Evolutionary conservation across 2,888 invertebrate genomes (phyloP).

Genomic region (Miltochrista miniata): DNA sequence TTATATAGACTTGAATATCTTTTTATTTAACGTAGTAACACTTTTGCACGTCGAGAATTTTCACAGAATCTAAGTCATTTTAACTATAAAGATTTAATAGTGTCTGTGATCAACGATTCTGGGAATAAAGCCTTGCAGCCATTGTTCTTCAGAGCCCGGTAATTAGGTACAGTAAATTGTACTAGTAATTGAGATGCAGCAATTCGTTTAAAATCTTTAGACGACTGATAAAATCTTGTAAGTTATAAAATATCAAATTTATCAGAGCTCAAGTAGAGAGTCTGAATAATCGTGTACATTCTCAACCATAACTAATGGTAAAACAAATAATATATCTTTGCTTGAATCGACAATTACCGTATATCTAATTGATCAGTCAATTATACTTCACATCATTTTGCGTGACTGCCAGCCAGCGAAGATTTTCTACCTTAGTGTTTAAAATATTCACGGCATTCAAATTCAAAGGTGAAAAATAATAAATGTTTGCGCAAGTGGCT

Average conservation of each 20-base stretch:
- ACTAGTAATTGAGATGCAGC: too few relatives aligned
- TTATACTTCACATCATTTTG: constrained; percentile 4
- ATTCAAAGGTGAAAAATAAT: constrained; percentile 46
- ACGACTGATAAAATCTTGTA: too few relatives aligned
- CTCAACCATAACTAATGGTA: not conserved
- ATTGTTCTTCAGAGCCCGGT: too few relatives aligned
- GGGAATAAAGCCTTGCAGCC: too few relatives aligned
- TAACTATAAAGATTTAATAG: too few relatives aligned
- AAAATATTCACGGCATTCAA: constrained; percentile 31
- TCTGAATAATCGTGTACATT: not conserved
- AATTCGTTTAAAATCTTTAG: too few relatives aligned
- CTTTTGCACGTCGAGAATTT: not conserved
- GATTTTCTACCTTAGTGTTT: constrained; percentile 13
- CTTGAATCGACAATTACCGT: not conserved
- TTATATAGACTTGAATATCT: not conserved
- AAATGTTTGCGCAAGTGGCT: constrained; percentile 50
- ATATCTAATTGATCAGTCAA: constrained; percentile 9
- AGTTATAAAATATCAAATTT: too few relatives aligned
- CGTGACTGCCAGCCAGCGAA: not conserved
- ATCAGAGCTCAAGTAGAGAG: too few relatives aligned
- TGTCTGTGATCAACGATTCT: too few relatives aligned
- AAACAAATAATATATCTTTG: not conserved
- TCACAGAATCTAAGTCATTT: too few relatives aligned
- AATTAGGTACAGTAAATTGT: too few relatives aligned
- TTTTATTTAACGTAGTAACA: constrained; percentile 11